Percentiles rank a stretch among this genome's conserved stretches.
These are phyloP conservation scores for Phoebastria nigripes DNA, from an alignment of 2,797 vertebrate species.

Conservation along the genomic window DNA sequence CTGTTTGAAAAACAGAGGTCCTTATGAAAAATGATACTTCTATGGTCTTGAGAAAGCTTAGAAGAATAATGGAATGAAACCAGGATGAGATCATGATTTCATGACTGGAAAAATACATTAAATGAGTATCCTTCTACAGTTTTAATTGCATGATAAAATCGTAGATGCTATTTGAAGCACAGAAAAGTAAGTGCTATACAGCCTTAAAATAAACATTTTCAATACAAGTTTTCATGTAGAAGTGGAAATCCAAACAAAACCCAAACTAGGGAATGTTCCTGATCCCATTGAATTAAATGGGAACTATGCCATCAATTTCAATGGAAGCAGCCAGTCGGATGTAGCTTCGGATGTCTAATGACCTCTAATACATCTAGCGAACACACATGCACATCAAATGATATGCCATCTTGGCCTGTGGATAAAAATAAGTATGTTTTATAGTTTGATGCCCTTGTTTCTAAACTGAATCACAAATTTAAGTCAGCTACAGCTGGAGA, in stretches of 20 bases:
- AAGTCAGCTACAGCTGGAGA: not conserved
- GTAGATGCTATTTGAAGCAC: conserved; percentile 41
- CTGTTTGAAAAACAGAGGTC: conserved; percentile 10
- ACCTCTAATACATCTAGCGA: not conserved
- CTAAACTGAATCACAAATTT: not conserved
- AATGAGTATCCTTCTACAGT: conserved; percentile 30
- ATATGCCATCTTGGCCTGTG: not conserved
- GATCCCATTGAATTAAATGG: conserved; percentile 59
- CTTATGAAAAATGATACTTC: not conserved
- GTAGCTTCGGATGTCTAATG: not conserved
- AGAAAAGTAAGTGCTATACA: conserved; percentile 32
- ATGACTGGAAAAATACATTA: conserved; percentile 50
- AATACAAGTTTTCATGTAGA: conserved; percentile 32
- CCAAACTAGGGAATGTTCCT: conserved; percentile 53
- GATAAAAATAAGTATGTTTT: not conserved
- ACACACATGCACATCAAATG: not conserved
- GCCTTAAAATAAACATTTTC: conserved; percentile 53
- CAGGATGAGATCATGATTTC: conserved; percentile 24
- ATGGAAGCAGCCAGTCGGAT: not conserved
- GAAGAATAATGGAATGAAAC: conserved; percentile 9
- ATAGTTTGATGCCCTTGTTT: not conserved
- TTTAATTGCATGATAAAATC: conserved; percentile 47
- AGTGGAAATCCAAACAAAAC: conserved; percentile 56
- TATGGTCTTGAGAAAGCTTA: not conserved
- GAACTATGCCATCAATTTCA: conserved; percentile 26